Percentiles rank a stretch among this genome's conserved stretches.
Conservation (phyloP, 1,140 invertebrate species). For the Ganaspis sp. region DNA sequence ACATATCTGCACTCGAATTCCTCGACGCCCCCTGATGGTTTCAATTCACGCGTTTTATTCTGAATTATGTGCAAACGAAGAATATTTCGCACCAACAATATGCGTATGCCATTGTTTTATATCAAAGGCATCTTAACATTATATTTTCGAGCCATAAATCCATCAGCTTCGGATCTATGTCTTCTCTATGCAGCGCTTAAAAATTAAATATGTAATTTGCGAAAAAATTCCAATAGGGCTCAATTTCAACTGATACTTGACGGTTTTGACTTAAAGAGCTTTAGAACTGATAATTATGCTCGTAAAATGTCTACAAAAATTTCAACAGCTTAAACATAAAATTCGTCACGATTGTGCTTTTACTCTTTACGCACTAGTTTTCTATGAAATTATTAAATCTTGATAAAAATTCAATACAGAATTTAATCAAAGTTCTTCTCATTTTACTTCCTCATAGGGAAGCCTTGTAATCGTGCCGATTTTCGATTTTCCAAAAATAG, state of each 20-base stretch:
- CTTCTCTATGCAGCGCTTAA: constrained; percentile 45
- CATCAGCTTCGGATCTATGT: neutral
- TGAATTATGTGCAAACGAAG: constrained; percentile 50
- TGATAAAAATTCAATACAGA: no score
- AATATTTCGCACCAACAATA: constrained; percentile 42
- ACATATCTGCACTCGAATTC: constrained; percentile 50
- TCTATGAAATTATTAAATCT: no score
- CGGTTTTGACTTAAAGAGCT: neutral
- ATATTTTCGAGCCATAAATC: constrained; percentile 40
- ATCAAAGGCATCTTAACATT: constrained; percentile 39
- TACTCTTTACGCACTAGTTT: constrained; percentile 32
- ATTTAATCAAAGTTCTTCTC: no score
- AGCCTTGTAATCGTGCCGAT: no score
- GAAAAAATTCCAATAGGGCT: neutral
- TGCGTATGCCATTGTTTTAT: constrained; percentile 48
- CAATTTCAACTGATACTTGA: neutral
- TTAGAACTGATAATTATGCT: constrained; percentile 10
- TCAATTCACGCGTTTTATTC: constrained; percentile 44
- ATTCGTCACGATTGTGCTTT: constrained; percentile 40
- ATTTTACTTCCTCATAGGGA: no score
- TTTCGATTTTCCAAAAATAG: no score
- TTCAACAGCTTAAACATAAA: constrained; percentile 47
- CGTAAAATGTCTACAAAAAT: constrained; percentile 33
- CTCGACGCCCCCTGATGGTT: constrained; percentile 46
- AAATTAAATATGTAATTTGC: constrained; percentile 41